Percentiles rank a stretch among this genome's conserved stretches.
These are phyloP conservation scores for Benthosema pterotum DNA, from an alignment of 2,797 vertebrate species.

Conservation along the genomic window DNA sequence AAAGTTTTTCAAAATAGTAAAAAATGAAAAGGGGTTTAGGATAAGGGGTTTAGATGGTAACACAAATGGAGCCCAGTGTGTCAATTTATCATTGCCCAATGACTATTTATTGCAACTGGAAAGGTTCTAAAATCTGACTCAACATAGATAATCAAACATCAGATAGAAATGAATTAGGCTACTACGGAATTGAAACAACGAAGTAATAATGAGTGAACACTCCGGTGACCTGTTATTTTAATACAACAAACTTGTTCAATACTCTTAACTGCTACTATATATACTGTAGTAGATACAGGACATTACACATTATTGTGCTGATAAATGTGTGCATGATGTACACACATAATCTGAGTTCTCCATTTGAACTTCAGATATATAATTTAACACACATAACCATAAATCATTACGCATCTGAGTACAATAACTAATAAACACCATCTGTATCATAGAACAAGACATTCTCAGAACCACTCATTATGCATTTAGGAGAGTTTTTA, in stretches of 20 bases:
- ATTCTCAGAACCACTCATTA: not conserved
- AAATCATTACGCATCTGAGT: not conserved
- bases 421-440: not conserved
- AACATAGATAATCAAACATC: no score
- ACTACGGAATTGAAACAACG: not conserved
- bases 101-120: no score
- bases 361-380: not conserved
- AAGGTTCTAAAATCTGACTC: no score
- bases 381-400: not conserved
- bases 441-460: not conserved
- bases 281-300: not conserved
- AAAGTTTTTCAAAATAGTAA: no score
- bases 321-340: not conserved
- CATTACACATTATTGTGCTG: not conserved
- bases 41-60: no score
- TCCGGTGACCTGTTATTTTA: not conserved
- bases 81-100: no score
- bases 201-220: not conserved
- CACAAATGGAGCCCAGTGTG: no score
- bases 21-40: no score
- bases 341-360: not conserved
- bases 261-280: not conserved
- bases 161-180: no score
- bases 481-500: not conserved
- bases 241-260: not conserved